Evolutionary conservation across 1,140 invertebrate species (phyloP).

Genomic region (Drosophila suzukii): DNA sequence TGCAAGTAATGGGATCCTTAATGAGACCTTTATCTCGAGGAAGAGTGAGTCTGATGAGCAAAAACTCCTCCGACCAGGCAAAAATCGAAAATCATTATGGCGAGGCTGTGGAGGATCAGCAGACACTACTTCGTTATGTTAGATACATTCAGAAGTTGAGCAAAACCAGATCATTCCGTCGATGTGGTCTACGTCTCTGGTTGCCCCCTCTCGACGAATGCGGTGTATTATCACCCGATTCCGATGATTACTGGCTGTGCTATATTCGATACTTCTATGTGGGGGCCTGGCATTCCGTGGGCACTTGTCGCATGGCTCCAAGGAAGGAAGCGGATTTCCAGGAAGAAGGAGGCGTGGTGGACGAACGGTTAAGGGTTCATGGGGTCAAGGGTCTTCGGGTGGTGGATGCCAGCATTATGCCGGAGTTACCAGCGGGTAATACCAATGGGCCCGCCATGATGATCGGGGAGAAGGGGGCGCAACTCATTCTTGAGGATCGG

Average conservation of each 20-base stretch:
- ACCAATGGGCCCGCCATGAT: slow-evolving; percentile 91
- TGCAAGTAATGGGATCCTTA: slow-evolving; percentile 84
- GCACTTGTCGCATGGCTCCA: slow-evolving; percentile 91
- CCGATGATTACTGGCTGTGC: slow-evolving; percentile 88
- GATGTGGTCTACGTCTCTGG: slow-evolving; percentile 83
- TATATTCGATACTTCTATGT: slow-evolving; percentile 86
- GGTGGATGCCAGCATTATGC: slow-evolving; percentile 93
- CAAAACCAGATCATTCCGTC: slow-evolving; percentile 85
- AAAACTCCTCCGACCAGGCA: slow-evolving; percentile 85
- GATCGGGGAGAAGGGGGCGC: slow-evolving; percentile 91
- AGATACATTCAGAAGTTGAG: slow-evolving; percentile 85
- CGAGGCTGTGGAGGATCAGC: slow-evolving; percentile 88
- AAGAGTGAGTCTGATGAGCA: slow-evolving; percentile 73
- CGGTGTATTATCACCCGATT: slow-evolving; percentile 77
- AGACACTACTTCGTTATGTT: slow-evolving; percentile 89
- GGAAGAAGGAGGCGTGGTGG: slow-evolving; percentile 86
- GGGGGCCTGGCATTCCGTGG: slow-evolving; percentile 89
- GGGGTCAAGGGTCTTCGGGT: slow-evolving; percentile 89
- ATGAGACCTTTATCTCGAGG: slow-evolving; percentile 85
- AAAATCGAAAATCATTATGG: slow-evolving; percentile 92
- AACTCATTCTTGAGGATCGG: slow-evolving; percentile 87
- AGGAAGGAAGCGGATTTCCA: slow-evolving; percentile 83
- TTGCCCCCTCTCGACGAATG: slow-evolving; percentile 84
- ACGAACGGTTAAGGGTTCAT: slow-evolving; percentile 88
- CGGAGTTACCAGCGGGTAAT: slow-evolving; percentile 89